These are phyloP conservation scores for Elanus axillaris DNA, from an alignment of 2,113 vertebrate species.

Conservation along the genomic window DNA sequence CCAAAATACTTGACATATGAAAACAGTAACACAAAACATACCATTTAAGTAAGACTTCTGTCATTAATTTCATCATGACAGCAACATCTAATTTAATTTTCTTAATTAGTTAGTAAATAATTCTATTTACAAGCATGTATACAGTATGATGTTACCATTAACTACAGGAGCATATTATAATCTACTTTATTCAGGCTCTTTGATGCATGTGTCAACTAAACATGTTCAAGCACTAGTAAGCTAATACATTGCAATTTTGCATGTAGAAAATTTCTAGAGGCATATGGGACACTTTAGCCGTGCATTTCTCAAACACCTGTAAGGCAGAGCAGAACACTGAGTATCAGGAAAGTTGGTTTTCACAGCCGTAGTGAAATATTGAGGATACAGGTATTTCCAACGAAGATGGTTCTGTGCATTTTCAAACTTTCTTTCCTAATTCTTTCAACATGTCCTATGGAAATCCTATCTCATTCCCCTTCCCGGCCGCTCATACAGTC, in stretches of 20 bases:
- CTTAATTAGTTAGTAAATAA: not conserved
- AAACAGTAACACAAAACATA: not conserved
- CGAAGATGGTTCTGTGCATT: not conserved
- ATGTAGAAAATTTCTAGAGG: not conserved
- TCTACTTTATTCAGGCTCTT: not conserved
- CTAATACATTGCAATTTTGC: not conserved
- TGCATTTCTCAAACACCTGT: not conserved
- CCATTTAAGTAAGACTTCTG: not conserved
- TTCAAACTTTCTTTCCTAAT: not conserved
- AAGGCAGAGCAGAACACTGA: not conserved
- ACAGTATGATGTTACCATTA: not conserved
- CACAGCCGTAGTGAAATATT: not conserved
- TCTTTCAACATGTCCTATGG: not conserved
- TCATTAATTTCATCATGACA: not conserved
- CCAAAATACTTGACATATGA: not conserved
- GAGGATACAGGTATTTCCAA: not conserved
- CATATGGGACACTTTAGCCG: not conserved
- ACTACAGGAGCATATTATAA: not conserved
- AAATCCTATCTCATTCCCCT: not conserved
- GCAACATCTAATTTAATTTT: not conserved
- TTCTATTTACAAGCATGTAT: not conserved
- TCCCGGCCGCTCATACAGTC: not conserved
- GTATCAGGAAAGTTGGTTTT: not conserved
- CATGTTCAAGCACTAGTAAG: not conserved
- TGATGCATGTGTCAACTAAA: not conserved